A percentile compares a stretch with the other conserved stretches of the same genome.
These are phyloP conservation scores for Stratiolaelaps scimitus DNA, from an alignment of 1,140 invertebrate genomes.

Conservation along the genomic window DNA sequence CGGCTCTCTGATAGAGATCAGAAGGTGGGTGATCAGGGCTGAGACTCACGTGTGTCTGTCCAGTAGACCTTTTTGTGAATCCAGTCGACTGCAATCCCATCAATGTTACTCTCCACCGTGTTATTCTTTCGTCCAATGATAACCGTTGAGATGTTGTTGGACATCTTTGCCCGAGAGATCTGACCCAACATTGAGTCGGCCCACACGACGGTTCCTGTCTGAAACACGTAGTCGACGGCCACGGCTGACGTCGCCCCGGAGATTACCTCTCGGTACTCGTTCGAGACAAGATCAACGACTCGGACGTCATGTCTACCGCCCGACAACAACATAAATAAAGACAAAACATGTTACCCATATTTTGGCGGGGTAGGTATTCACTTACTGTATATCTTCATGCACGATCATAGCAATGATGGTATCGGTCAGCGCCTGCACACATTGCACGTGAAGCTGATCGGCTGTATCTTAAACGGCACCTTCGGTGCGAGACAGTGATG, in stretches of 20 bases:
- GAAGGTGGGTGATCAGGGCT: background rate
- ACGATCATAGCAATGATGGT: too few relatives aligned
- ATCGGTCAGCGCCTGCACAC: too few relatives aligned
- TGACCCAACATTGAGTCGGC: slow-evolving; percentile 75
- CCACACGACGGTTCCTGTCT: slow-evolving; percentile 85
- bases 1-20: background rate
- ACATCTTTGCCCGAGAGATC: slow-evolving; percentile 55
- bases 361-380: too few relatives aligned
- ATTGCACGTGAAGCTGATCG: too few relatives aligned
- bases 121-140: background rate
- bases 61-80: slow-evolving; percentile 92
- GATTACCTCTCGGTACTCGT: slow-evolving; percentile 69
- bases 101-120: slow-evolving; percentile 60
- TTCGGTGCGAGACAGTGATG: too few relatives aligned
- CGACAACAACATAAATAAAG: slow-evolving; percentile 56
- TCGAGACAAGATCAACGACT: slow-evolving; percentile 63
- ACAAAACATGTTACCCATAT: too few relatives aligned
- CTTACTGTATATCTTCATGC: too few relatives aligned
- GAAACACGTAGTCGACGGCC: slow-evolving; percentile 74
- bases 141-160: slow-evolving; percentile 29
- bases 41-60: slow-evolving; percentile 48
- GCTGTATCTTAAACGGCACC: too few relatives aligned
- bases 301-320: slow-evolving; percentile 71
- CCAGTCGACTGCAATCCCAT: slow-evolving; percentile 92
- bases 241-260: slow-evolving; percentile 70